Percentiles rank a stretch among this genome's conserved stretches.
These are phyloP conservation scores for Pangasius krempfi DNA, from an alignment of 2,797 vertebrate genomes.

Conservation along the genomic window DNA sequence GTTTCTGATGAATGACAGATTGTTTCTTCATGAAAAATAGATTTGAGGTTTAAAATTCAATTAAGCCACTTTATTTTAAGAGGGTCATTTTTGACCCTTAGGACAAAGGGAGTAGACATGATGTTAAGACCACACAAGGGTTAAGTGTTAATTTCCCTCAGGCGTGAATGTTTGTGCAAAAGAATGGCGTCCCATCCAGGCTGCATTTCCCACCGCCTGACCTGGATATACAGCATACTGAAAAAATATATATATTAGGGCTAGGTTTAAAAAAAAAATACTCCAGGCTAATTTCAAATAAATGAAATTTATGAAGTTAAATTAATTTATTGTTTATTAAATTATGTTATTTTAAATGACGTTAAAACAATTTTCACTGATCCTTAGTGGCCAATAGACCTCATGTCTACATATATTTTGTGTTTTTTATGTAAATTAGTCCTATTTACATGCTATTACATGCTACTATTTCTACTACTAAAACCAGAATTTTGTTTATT, in stretches of 20 bases:
- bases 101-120: too few species aligned
- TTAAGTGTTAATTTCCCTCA: not conserved
- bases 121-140: too few species aligned
- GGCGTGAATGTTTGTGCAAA: not conserved
- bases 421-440: not conserved
- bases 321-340: not conserved
- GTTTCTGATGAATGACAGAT: too few species aligned
- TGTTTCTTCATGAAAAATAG: too few species aligned
- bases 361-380: not conserved
- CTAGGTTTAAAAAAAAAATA: not conserved
- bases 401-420: not conserved
- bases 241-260: not conserved
- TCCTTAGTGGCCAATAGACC: not conserved
- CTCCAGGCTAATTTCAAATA: not conserved
- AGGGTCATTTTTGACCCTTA: too few species aligned
- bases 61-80: too few species aligned
- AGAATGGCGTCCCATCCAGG: not conserved
- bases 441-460: too few species aligned
- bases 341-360: not conserved
- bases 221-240: not conserved
- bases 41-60: too few species aligned
- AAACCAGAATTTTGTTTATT: not conserved
- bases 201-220: not conserved
- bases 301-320: too few species aligned
- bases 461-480: not conserved